Base-by-base conservation (phyloP, 2,888 invertebrate genomes). In the Philopedon plagiatum region DNA sequence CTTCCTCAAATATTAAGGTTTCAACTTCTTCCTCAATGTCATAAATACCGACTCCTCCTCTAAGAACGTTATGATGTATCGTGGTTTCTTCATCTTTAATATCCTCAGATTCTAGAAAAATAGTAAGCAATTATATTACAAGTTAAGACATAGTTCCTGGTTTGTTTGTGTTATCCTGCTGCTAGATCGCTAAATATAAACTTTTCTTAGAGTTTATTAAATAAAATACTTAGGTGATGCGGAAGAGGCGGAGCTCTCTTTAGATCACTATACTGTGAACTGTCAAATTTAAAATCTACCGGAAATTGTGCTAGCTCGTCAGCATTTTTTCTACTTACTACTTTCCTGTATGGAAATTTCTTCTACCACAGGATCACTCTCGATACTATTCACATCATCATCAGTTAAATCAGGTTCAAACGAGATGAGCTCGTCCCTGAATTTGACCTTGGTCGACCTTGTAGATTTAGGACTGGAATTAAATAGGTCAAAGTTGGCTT, bases 401-500 rank as follows among this genome's bases (percentile, higher is more conserved):
- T 85, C 84, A 2, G 85, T 85, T 39, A 83, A 77, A 71, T 85
- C 84, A 0, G 88, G 87, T 76, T 88, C 89, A 73, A 86, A 88
- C 51, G 87, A 86, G 58, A 87, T 86, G 64, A 88, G 79, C 77
- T 86, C 85, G 23, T 86, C 82, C 39, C 85, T 86, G 78, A 89
- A 89, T 68, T 86, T 86, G 0, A 88, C 88, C 81, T 85, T 87
- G 7, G 82, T 78, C 39, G 78, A 75, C 74, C 81, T 81, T n/a
- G 75, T 74, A 26, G 54, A 46, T 34, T 57, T 60, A 21, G 73
- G 68, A 57, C 77, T 79, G 61, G 80, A 79, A 57, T 83, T 85
- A 74, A 87, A 87, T 11, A 89, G 80, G 77, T 85, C 86, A 72
- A 86, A 84, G 79, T 89, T 89, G 41, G 89, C 89, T 78, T 87